phyloP scores from a whole-genome alignment of 1,140 invertebrate species.

The Augochlora pura region DNA sequence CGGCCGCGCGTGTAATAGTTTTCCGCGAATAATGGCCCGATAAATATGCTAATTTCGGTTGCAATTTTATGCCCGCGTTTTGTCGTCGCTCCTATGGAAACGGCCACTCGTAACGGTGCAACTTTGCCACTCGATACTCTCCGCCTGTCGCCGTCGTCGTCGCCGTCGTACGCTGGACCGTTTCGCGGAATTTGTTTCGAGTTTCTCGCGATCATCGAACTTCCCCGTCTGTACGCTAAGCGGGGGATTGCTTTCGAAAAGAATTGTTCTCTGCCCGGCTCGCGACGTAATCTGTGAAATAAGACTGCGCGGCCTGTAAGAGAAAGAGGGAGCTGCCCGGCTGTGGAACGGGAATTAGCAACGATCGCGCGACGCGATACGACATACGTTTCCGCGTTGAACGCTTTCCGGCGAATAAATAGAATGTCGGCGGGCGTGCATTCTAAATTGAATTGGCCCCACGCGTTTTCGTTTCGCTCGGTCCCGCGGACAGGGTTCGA shows the following conservation, averaged over 20 bases:
- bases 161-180: not conserved
- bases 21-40: constrained; percentile 38
- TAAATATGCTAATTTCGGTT: constrained; percentile 62
- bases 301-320: constrained; percentile 20
- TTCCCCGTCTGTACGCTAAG: not conserved
- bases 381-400: no score
- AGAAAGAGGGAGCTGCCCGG: not conserved
- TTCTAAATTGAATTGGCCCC: no score
- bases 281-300: constrained; percentile 29
- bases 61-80: constrained; percentile 44
- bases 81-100: constrained; percentile 21
- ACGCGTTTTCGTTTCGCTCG: not conserved
- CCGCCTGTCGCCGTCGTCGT: not conserved
- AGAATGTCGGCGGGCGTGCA: no score
- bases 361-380: not conserved
- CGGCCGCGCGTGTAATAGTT: constrained; percentile 21
- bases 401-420: no score
- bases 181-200: constrained; percentile 33
- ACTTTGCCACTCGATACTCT: constrained; percentile 6
- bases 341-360: not conserved
- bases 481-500: not conserved
- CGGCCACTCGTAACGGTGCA: constrained; percentile 1
- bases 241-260: not conserved
- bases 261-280: not conserved
- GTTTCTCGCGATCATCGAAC: not conserved